Base-by-base conservation (phyloP, 2,888 invertebrate genomes). In the Gerris lacustris region DNA sequence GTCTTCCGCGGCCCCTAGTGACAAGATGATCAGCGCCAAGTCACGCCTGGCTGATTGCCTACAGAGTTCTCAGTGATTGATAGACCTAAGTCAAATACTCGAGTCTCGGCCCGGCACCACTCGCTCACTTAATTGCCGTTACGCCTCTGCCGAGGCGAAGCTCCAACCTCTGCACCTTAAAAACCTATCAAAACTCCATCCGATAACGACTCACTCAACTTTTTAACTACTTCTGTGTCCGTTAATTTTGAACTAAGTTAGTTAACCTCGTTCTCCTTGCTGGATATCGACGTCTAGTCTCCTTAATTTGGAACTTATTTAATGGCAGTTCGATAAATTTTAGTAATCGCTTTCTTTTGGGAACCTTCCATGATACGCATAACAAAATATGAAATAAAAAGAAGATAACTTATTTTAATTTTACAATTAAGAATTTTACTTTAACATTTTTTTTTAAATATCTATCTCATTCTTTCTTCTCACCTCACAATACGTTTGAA, bases 151-250 rank as follows among this genome's bases (percentile, higher is more conserved):
- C 15, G 31, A 31, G 31, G 31, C 15, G 5, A 11, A 55, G 55
- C 9, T 9, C 9, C 55, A 11, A 11, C 55, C 15, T 15, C 15
- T 55, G 55, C 55, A 55, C 55, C 55, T 55, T 55, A 55, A 55
- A 55, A 55, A 11, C 55, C 15, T 11, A 11, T 15, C 9, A 55
- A 55, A 55, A 9, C 15, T 55, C 9, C 55, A 55, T 55, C 55
- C 55, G 55, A 55, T 55, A 55, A 55, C 55, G 55, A 55, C 55
- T 55, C 15, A 55, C 55, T 55, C 55, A 55, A 55, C 55, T 55
- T 55, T 55, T 55, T 11, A 55, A 9, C 15, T 11, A 9, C 15
- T 15, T 15, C 55, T 15, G 55, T 55, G 55, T 55, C 55, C 55
- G 55, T 15, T 55, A 55, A 55, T 55, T 55, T 15, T 55, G 15